Base-by-base conservation (phyloP, 2,797 vertebrate species). In the Galago senegalensis region DNA sequence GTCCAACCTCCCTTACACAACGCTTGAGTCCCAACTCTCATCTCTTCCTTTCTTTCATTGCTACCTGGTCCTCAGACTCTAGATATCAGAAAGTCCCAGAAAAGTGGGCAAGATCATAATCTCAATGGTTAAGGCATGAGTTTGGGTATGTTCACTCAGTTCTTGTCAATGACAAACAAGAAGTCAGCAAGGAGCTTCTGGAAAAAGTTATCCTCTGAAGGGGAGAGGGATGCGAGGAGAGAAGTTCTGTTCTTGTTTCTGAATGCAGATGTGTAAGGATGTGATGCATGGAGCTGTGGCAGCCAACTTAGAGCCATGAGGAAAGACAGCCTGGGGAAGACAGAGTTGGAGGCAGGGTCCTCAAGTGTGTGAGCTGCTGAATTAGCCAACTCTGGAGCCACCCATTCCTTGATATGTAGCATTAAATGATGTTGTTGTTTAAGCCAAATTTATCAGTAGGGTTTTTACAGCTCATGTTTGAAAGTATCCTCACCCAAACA, bases 261-360 rank as follows among this genome's bases (percentile, higher is more conserved):
- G 56, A 14, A 46, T 31, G 63, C 25, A 40, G 72, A 29, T 65
- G 10, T 29, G 34, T 73, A 46, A 91, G 13, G n/a, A 11, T 7
- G 29, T 69, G 58, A 86, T 65, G 87, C 23, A 72, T 83, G 40
- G 77, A 73, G 91, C 83, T 69, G 23, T 61, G 83, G 91, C 87
- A 93, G 61, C 95, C 27, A 67, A 4, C 0, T 87, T 8, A 79
- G 5, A 34, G 27, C 18, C 77, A 88, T 18, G 49, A 95, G 93
- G 72, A 20, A 49, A 91, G 18, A 79, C 4, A 53, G 31, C 53
- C 65, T n/a, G 3, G 70, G 37, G 70, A 87, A 67, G 14, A 21
- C 27, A 79, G 58, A 60, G 46, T 2, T 12, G 73, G 67, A 89
- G 37, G 7, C 20, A 72, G 18, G 6, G 56, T 49, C 63, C 60